Conservation (phyloP, 2,888 invertebrate genomes). For the Tribolium freemani region DNA sequence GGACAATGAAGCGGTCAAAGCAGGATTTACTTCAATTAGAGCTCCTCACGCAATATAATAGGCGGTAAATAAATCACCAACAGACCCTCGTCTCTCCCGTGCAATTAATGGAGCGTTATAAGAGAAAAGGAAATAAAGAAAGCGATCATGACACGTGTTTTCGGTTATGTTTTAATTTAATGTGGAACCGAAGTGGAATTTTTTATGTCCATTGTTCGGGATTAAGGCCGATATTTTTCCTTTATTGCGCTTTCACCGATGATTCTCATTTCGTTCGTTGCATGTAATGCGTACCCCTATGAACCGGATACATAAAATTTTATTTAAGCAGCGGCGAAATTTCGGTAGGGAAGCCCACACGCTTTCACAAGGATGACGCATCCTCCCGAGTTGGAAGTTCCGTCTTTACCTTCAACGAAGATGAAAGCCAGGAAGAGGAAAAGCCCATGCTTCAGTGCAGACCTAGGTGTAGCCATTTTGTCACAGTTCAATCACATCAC, state of each 20-base stretch:
- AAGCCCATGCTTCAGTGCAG: constrained; percentile 46
- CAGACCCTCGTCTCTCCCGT: not conserved
- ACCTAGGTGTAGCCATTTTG: constrained; percentile 55
- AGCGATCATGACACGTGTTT: constrained; percentile 23
- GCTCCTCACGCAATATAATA: constrained; percentile 11
- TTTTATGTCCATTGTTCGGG: not conserved
- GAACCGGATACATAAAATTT: constrained; percentile 1
- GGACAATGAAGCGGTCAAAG: not conserved
- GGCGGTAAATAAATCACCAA: constrained; percentile 20
- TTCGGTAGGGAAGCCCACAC: not conserved
- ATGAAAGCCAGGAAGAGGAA: constrained; percentile 40
- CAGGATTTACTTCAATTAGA: constrained; percentile 6
- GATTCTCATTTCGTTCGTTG: constrained; percentile 21
- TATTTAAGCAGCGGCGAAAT: not conserved
- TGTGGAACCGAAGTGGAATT: not conserved
- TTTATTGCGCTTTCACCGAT: constrained; percentile 24
- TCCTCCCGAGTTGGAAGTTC: not conserved
- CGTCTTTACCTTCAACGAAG: constrained; percentile 41
- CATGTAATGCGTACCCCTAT: constrained; percentile 33
- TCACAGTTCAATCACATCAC: constrained; percentile 58
- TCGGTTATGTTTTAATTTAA: constrained; percentile 20
- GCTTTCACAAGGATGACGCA: constrained; percentile 34
- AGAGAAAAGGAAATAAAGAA: constrained; percentile 21
- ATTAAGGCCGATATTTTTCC: constrained; percentile 29
- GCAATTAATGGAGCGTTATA: constrained; percentile 32